Base-by-base conservation (phyloP, 92 coral and sea anemone genomes). In the Heliopora coerulea region DNA sequence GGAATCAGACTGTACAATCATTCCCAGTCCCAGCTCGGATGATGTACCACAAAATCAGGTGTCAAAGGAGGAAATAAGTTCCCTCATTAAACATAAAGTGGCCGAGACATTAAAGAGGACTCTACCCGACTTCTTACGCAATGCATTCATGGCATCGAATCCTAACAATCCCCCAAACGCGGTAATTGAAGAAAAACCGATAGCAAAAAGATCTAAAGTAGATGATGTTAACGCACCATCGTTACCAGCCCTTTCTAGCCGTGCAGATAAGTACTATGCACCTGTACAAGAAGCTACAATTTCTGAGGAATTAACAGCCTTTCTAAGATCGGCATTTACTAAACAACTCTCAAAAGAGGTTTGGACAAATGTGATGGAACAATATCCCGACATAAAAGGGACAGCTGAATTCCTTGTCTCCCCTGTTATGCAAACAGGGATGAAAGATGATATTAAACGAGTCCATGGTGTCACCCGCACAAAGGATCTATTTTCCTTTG, bases 191-290 rank as follows among this genome's bases (percentile, higher is more conserved):
- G 72, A 64, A 34, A 27, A 62, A 62, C 72, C 54, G 39, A 28
- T 1, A 41, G 50, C 52, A 0, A n/a, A n/a, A n/a, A n/a, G n/a
- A n/a, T n/a, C n/a, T n/a, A n/a, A n/a, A n/a, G n/a, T n/a, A n/a
- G n/a, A 64, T 40, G 72, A 65, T 0, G 34, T 8, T 65, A 18
- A 41, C 18, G 4, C 57, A 40, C 40, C 80, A 37, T 86, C 96
- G 46, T 79, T 58, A 34, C 28, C 81, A 33, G 76, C 73, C 30
- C 56, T 83, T n/a, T n/a, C n/a, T n/a, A n/a, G n/a, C n/a, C n/a
- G n/a, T n/a, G n/a, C n/a, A n/a, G n/a, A n/a, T n/a, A n/a, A n/a
- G n/a, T n/a, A n/a, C n/a, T n/a, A n/a, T n/a, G n/a, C n/a, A n/a
- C n/a, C n/a, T n/a, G n/a, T n/a, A n/a, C n/a, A n/a, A n/a, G n/a